Percentiles rank a stretch among this genome's conserved stretches.
These are phyloP conservation scores for Myotis davidii DNA, from an alignment of 2,113 vertebrate genomes.

Conservation along the genomic window DNA sequence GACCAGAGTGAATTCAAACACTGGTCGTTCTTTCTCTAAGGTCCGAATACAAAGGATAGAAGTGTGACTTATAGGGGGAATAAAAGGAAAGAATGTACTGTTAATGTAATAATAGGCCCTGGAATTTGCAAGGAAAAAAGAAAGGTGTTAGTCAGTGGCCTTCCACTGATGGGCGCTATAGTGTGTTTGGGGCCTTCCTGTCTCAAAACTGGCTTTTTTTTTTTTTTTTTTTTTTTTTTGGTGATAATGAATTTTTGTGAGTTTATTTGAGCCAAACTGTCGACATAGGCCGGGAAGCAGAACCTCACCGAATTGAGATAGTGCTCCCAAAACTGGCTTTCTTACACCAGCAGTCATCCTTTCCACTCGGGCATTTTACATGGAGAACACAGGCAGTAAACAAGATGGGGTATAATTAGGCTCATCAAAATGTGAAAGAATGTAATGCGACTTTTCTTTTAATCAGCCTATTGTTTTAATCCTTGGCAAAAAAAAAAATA, in stretches of 20 bases:
- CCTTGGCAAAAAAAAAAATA: slow-evolving; percentile 51
- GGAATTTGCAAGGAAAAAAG: neutral
- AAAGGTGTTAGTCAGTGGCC: neutral
- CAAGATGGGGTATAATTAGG: slow-evolving; percentile 22
- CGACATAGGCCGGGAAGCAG: no score
- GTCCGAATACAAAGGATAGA: neutral
- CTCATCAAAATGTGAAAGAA: slow-evolving; percentile 54
- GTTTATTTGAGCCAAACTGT: no score
- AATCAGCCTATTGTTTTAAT: slow-evolving; percentile 59
- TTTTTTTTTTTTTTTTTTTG: no score
- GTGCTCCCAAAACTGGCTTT: neutral
- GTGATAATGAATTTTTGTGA: no score
- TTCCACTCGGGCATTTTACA: slow-evolving; percentile 24
- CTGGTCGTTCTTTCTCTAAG: neutral
- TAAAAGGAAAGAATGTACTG: neutral
- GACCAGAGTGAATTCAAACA: neutral
- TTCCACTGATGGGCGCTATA: neutral
- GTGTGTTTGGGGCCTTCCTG: neutral
- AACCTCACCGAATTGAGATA: no score
- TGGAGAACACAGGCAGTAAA: neutral
- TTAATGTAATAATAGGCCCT: neutral
- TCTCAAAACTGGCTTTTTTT: neutral
- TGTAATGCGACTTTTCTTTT: slow-evolving; percentile 66
- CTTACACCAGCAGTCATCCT: neutral
- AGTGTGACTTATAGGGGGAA: neutral